Base-by-base conservation (phyloP, 2,888 invertebrate genomes). In the Teleiodes luculella region DNA sequence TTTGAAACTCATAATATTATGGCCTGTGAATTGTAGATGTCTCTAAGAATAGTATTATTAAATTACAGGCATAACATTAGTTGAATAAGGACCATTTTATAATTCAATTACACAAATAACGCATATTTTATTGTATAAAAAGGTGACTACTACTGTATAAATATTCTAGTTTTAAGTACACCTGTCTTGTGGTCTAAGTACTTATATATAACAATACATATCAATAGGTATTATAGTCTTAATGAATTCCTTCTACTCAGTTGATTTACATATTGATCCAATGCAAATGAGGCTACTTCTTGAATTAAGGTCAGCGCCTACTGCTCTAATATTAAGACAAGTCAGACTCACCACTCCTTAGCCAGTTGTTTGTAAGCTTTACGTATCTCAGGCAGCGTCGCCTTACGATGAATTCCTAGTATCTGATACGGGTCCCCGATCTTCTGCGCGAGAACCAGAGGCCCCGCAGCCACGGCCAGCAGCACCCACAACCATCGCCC, bases 331-430 rank as follows among this genome's bases (percentile, higher is more conserved):
- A 24, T 4, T 36, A 20, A 18, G 13, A 31, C 24, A 6, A 18
- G 14, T 37, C 18, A 57, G 54, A 74, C 83, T 86, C 81, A 96
- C 97, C 97, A 97, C 92, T 97, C 95, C 83, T 96, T 97, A 14
- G 95, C 98, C 61, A 97, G 90, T 76, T 95, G 93, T 76, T 95
- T 96, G 76, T 98, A 98, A 3, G 97, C 95, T 78, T 94, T 95
- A 62, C 97, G 92, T 64, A 98, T 96, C 69, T 98, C 97, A 62
- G 93, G 92, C 43, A 92, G 76, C n/a, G 93, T 91, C 8, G 97
- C 95, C 68, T 92, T 91, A 65, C 92, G 92, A 65, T 92, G 91
- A 45, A 98, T 90, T 6, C 96, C 96, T 57, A 98, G 90, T 72
- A 95, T 94, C 81, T 94, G 92, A 81, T 97, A 97, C 5, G 97